Evolutionary conservation across 2,113 vertebrate species (phyloP), one percentile per base, ranked within the genome.

Genomic region (Emydura subglobosa): DNA sequence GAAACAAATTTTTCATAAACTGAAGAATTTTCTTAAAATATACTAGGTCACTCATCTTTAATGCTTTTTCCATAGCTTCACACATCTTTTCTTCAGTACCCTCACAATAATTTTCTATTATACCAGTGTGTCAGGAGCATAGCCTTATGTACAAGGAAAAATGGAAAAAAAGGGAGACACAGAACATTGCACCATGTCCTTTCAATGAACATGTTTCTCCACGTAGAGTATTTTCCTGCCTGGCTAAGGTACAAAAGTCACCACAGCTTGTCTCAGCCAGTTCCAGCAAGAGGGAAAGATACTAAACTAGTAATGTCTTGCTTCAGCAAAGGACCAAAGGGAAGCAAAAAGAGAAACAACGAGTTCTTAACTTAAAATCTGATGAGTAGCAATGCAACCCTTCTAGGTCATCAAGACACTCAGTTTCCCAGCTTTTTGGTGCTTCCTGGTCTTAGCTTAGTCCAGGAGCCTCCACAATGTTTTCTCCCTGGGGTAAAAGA

Each of bases 91-190:
- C 65, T 86, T 76, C 84, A 82, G 4, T 49, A 17, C 3, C 7
- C 12, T 89, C 49, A 50, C 11, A 87, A 65, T 22, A 78, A 10
- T 42, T 83, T 91, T 86, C 65, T 88, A 2, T 82, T 93, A 50
- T 10, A 53, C 50, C 16, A 24, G 12, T 6, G 22, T 86, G 34
- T 12, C 44, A 82, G 31, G 78, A 49, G 82, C 50, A 55, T 29
- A 92, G 17, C 80, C 83, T 84, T 31, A 54, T 84, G 16, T 74
- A 78, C 50, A 88, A 82, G 89, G 31, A 27, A 93, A 94, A 88
- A 95, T 8, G 22, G 88, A 16, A 55, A 89, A n/a, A 95, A 96
- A 89, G 89, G 72, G 76, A 91, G 34, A 68, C 34, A 7, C 6
- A 34, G 82, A 82, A 95, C 91, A 24, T 0, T 92, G 53, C 4